Base-by-base conservation (phyloP, 2,888 invertebrate genomes). In the Rhamnusium bicolor region DNA sequence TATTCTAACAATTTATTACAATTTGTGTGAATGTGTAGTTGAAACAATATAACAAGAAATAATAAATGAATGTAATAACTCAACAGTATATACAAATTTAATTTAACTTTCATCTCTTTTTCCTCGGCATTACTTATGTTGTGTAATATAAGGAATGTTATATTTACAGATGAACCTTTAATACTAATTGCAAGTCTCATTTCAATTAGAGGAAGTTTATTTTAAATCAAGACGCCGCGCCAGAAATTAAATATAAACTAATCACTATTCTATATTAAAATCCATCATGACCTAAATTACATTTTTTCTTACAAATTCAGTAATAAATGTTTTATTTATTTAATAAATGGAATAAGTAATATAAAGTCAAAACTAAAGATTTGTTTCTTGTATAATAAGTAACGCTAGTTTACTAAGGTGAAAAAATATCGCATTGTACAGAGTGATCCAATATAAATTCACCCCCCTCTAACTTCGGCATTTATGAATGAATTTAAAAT, bases 21-120 rank as follows among this genome's bases (percentile, higher is more conserved):
- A 47, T 63, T 63, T 51, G 47, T 51, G 63, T 51, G 63, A 63
- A 63, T 51, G 63, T 49, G 51, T 51, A 63, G 51, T 63, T 63
- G 63, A 63, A 63, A 63, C 63, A 63, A 63, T 63, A 63, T 63
- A 63, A 63, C 63, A 32, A 63, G 63, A 63, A 40, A 40, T 63
- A 63, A 63, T 63, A 63, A 63, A 63, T 63, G 63, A 51, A 63
- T 29, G 63, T 40, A 49, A 63, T 63, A 63, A 63, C 49, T 63
- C 32, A 51, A 51, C 63, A 18, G 63, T 51, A 12, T 47, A 63
- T 19, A 58, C 29, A 58, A 49, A 63, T 47, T 27, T 29, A 63
- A 63, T 63, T 63, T 63, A 63, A 49, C 63, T 63, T 63, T 63
- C 63, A 63, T 63, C 63, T 63, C 51, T 27, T 58, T 58, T 58